Base-by-base conservation (phyloP, 2,888 invertebrate genomes). In the Cybosia mesomella region DNA sequence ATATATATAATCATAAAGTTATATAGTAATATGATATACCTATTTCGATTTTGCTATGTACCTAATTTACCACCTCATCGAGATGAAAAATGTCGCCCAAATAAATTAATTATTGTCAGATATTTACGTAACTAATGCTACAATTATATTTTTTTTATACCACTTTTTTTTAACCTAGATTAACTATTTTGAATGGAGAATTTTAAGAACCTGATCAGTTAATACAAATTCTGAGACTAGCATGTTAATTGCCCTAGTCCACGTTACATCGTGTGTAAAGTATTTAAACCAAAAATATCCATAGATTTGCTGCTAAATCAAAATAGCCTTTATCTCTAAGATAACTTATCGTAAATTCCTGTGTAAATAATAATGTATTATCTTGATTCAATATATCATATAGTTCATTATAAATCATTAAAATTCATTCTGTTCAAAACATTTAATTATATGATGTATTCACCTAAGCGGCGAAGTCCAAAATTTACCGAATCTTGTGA, bases 1-100 rank as follows among this genome's bases (percentile, higher is more conserved):
- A 49, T 15, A 49, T n/a, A n/a, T n/a, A 9, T 24, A 9, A 55
- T 55, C 13, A 22, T 13, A 24, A 22, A 11, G 11, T 22, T n/a
- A 21, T 21, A 21, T 54, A 3, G 22, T n/a, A 21, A 9, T 18
- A 79, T 60, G 32, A 43, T 59, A 66, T 24, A 60, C 18, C 43
- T 67, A 57, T 71, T 65, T 65, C 18, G 28, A 65, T 71, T 66
- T 21, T 57, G 18, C 11, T n/a, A 28, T 60, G 15, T 59, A n/a
- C 1, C 2, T n/a, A 32, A 4, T 43, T 24, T 28, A 49, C 2
- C 4, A 32, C 8, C n/a, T 4, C 8, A 53, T 32, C 1, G n/a
- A 21, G 3, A 34, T 62, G 10, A 15, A 43, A 43, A 18, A 43
- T 0, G 18, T 43, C 7, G 7, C 0, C 18, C 18, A 43, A 43